phyloP scores from a whole-genome alignment of 2,888 invertebrate species.

The Trimorus sp. region DNA sequence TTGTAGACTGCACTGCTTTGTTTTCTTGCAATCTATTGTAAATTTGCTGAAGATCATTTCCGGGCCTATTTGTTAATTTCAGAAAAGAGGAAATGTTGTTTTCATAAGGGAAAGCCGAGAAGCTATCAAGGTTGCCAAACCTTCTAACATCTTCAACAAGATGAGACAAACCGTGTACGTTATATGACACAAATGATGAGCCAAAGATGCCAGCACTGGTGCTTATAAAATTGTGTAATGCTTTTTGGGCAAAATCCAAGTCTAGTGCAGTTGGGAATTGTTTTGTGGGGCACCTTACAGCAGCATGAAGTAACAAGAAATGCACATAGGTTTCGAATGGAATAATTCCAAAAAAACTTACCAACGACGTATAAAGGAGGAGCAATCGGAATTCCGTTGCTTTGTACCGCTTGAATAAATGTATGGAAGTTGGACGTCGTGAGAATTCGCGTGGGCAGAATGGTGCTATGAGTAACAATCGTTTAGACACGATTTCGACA shows the following conservation, averaged over 20 bases:
- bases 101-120: no score
- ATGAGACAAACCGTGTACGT: slow-evolving; percentile 65
- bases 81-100: slow-evolving; percentile 1
- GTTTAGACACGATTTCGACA: slow-evolving; percentile 1
- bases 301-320: slow-evolving; percentile 67
- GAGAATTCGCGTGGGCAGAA: slow-evolving; percentile 41
- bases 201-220: slow-evolving; percentile 59
- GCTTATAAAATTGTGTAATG: slow-evolving; percentile 1
- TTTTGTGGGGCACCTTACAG: slow-evolving; percentile 66
- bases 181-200: slow-evolving; percentile 66
- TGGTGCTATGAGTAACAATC: not conserved
- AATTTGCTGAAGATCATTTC: slow-evolving; percentile 4
- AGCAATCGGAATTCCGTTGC: slow-evolving; percentile 70
- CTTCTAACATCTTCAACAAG: not conserved
- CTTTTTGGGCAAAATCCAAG: slow-evolving; percentile 43
- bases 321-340: slow-evolving; percentile 55
- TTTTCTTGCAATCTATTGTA: slow-evolving; percentile 28
- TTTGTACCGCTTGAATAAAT: slow-evolving; percentile 64
- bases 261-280: slow-evolving; percentile 24
- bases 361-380: slow-evolving; percentile 69
- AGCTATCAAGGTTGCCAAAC: no score
- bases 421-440: slow-evolving; percentile 1
- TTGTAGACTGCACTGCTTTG: not conserved
- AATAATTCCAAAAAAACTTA: slow-evolving; percentile 65
- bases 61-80: slow-evolving; percentile 20